Evolutionary conservation across 2,888 invertebrate genomes (phyloP).

Genomic region (Hemaris fuciformis): DNA sequence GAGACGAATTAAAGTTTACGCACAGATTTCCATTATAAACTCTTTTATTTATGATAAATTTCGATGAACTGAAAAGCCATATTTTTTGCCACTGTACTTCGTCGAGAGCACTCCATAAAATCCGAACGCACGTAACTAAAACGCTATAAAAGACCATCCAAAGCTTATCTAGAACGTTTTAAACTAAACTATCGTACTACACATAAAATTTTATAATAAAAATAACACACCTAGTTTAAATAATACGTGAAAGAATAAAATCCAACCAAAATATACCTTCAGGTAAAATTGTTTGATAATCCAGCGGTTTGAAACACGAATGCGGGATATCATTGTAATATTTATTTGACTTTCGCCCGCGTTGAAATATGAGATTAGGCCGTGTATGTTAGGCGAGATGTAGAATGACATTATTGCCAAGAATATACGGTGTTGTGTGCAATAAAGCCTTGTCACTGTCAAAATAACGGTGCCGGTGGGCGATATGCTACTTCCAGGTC

Average conservation of each 20-base stretch:
- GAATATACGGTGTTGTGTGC: slow-evolving; percentile 27
- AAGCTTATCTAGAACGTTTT: neutral
- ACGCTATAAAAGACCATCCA: neutral
- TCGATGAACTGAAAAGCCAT: neutral
- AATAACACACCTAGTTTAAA: neutral
- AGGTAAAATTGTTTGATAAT: slow-evolving; percentile 2
- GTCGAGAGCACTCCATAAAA: neutral
- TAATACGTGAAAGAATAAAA: neutral
- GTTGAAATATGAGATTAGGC: slow-evolving; percentile 56
- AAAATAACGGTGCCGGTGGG: slow-evolving; percentile 35
- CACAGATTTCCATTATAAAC: no score
- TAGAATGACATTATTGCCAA: slow-evolving; percentile 45
- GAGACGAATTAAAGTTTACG: no score
- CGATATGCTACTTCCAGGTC: slow-evolving; percentile 23
- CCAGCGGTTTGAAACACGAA: neutral
- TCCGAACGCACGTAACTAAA: neutral
- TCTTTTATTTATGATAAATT: neutral
- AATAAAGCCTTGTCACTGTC: slow-evolving; percentile 44
- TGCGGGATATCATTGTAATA: slow-evolving; percentile 31
- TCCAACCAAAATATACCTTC: neutral
- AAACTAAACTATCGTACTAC: neutral
- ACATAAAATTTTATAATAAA: neutral
- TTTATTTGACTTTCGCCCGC: slow-evolving; percentile 53
- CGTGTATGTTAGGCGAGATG: slow-evolving; percentile 50
- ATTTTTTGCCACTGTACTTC: neutral